phyloP scores from a whole-genome alignment of 2,797 vertebrate species.

The Smutsia temminckii region DNA sequence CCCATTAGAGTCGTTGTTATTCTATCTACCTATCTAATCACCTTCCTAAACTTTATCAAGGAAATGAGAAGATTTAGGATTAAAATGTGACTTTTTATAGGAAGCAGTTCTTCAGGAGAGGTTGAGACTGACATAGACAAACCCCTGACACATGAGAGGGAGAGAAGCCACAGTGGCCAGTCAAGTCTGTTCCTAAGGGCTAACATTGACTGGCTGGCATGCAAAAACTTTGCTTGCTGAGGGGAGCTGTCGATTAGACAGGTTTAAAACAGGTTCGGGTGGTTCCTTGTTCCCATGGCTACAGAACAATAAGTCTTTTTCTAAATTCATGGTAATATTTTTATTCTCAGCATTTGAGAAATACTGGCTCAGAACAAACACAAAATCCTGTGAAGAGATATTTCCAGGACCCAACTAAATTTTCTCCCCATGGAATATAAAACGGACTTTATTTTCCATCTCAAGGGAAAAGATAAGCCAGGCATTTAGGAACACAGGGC shows the following conservation, averaged over 20 bases:
- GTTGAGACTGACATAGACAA: background rate
- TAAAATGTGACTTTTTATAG: background rate
- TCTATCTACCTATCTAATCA: background rate
- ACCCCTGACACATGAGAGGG: background rate
- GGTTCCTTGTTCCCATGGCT: background rate
- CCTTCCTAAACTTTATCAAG: background rate
- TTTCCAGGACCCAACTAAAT: background rate
- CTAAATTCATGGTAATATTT: slow-evolving; percentile 21
- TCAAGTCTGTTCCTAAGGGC: background rate
- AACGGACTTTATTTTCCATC: background rate
- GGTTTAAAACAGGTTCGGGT: background rate
- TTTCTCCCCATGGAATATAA: slow-evolving; percentile 25
- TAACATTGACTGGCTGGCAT: background rate
- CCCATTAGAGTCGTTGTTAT: background rate
- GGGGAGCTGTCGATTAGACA: background rate
- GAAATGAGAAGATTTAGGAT: background rate
- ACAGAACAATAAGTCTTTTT: background rate
- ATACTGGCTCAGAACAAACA: slow-evolving; percentile 12
- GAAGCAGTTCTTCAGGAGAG: background rate
- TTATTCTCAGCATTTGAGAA: slow-evolving; percentile 43
- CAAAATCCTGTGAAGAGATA: background rate
- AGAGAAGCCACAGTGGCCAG: background rate
- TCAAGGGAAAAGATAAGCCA: background rate
- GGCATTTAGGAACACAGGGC: background rate
- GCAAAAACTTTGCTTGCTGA: background rate